Conservation (phyloP, 2,888 invertebrate species). For the Ypsolopha scabrella region DNA sequence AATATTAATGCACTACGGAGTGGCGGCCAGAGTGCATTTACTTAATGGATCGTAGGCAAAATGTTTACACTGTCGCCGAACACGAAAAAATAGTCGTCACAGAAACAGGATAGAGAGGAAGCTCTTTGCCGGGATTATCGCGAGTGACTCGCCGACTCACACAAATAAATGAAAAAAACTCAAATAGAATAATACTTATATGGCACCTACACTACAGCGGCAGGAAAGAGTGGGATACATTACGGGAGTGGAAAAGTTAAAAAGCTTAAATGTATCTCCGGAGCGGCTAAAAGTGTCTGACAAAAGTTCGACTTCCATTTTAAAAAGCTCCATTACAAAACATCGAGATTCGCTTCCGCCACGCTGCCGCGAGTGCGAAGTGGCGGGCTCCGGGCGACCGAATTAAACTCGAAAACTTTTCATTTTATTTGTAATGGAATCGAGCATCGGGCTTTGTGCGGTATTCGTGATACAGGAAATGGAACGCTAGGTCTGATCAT, state of each 20-base stretch:
- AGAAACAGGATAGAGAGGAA: slow-evolving; percentile 37
- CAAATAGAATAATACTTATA: slow-evolving; percentile 48
- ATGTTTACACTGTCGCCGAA: slow-evolving; percentile 54
- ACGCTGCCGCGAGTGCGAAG: slow-evolving; percentile 43
- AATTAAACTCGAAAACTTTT: slow-evolving; percentile 63
- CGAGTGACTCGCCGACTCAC: slow-evolving; percentile 36
- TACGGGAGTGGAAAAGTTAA: slow-evolving; percentile 71
- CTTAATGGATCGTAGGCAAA: slow-evolving; percentile 65
- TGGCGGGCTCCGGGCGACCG: slow-evolving; percentile 48
- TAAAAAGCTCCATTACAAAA: slow-evolving; percentile 72
- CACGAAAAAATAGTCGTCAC: slow-evolving; percentile 37
- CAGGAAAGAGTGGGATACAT: slow-evolving; percentile 63
- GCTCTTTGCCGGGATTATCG: slow-evolving; percentile 53
- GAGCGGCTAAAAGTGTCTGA: slow-evolving; percentile 70
- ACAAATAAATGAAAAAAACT: slow-evolving; percentile 44
- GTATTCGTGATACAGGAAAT: slow-evolving; percentile 25
- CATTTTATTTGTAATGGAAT: slow-evolving; percentile 60
- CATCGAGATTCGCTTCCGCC: slow-evolving; percentile 69
- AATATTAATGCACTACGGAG: slow-evolving; percentile 73
- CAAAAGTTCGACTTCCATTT: slow-evolving; percentile 71
- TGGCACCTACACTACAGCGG: slow-evolving; percentile 45
- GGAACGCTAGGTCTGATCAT: background rate
- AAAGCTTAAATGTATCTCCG: slow-evolving; percentile 71
- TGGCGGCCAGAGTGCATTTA: slow-evolving; percentile 60
- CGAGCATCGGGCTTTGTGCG: slow-evolving; percentile 17